Percentiles rank a stretch among this genome's conserved stretches.
These are phyloP conservation scores for Phataginus tricuspis DNA, from an alignment of 2,797 vertebrate genomes.

Conservation along the genomic window DNA sequence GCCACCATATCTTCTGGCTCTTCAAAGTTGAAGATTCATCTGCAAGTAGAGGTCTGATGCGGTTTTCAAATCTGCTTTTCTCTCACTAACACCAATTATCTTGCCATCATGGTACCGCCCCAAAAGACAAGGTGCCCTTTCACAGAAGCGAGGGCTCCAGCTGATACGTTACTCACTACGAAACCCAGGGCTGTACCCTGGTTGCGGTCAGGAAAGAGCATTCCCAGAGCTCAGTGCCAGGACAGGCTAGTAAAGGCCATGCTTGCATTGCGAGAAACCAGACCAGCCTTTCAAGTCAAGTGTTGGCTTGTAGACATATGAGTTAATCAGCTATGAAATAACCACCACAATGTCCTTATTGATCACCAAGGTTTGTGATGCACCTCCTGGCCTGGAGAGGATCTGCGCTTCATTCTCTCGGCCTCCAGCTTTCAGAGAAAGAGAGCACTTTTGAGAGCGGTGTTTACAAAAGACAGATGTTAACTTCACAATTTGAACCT, in stretches of 20 bases:
- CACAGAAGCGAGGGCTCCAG: constrained; percentile 85
- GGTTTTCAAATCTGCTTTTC: constrained; percentile 79
- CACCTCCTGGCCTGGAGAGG: constrained; percentile 79
- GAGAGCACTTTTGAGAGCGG: constrained; percentile 60
- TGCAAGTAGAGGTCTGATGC: constrained; percentile 86
- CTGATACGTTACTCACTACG: constrained; percentile 86
- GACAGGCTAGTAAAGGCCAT: constrained; percentile 79
- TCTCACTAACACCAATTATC: constrained; percentile 80
- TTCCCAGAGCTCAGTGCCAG: constrained; percentile 81
- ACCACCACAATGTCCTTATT: constrained; percentile 83
- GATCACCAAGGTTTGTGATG: constrained; percentile 83
- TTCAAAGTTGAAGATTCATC: constrained; percentile 86
- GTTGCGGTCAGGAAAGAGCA: constrained; percentile 80
- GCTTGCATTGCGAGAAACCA: constrained; percentile 81
- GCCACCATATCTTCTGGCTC: constrained; percentile 87
- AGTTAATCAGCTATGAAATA: constrained; percentile 83
- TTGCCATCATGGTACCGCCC: constrained; percentile 86
- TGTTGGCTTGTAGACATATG: constrained; percentile 83
- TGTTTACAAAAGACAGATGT: constrained; percentile 40
- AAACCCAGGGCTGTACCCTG: constrained; percentile 88
- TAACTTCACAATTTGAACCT: background rate
- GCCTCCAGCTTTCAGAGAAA: constrained; percentile 69
- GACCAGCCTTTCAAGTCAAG: constrained; percentile 85
- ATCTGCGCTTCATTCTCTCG: constrained; percentile 78
- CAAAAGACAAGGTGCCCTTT: constrained; percentile 87